A percentile compares a stretch with the other conserved stretches of the same genome.
These are phyloP conservation scores for Paragorgia papillata DNA, from an alignment of 92 coral and sea anemone genomes.

Conservation along the genomic window DNA sequence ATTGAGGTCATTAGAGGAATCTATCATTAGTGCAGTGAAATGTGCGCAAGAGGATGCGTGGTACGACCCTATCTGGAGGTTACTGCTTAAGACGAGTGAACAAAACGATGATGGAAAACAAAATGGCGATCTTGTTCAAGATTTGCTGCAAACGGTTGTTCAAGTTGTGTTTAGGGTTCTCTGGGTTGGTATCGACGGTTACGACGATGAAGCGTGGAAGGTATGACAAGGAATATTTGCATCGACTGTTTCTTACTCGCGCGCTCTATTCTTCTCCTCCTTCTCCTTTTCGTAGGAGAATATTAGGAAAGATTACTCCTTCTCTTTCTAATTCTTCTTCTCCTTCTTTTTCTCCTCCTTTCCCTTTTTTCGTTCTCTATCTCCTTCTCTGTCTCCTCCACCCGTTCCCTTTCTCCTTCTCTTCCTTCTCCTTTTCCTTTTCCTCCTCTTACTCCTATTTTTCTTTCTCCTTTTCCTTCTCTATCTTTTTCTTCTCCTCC, in stretches of 20 bases:
- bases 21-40: constrained; percentile 18
- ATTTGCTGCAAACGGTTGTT: constrained; percentile 76
- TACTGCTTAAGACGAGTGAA: constrained; percentile 4
- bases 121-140: constrained; percentile 38
- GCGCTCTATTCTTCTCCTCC: no score
- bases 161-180: constrained; percentile 79
- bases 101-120: background rate
- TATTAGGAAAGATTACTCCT: no score
- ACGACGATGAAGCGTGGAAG: constrained; percentile 88
- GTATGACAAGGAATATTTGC: constrained; percentile 30
- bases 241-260: background rate
- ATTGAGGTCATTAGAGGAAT: constrained; percentile 21
- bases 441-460: no score
- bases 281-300: no score
- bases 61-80: constrained; percentile 40
- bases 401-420: no score
- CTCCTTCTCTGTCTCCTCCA: no score
- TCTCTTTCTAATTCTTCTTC: no score
- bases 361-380: no score
- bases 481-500: no score
- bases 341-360: no score
- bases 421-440: no score
- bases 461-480: no score
- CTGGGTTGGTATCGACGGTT: constrained; percentile 92
- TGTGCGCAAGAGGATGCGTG: constrained; percentile 32